These are phyloP conservation scores for Ceratoteleas bidentatus DNA, from an alignment of 1,140 invertebrate genomes.

Conservation along the genomic window DNA sequence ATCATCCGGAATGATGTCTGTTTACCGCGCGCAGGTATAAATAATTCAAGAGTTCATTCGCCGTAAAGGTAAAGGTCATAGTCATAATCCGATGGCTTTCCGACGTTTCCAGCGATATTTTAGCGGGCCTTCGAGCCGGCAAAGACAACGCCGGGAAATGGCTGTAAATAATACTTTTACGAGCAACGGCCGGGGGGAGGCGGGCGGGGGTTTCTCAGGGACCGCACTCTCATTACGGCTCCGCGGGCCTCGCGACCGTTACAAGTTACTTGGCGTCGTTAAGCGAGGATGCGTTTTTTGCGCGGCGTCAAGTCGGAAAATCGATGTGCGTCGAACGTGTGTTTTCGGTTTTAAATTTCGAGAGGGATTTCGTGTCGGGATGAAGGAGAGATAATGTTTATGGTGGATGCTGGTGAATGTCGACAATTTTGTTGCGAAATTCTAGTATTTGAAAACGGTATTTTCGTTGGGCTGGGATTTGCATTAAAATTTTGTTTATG, in stretches of 20 bases:
- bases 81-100: slow-evolving; percentile 57
- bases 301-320: slow-evolving; percentile 3
- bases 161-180: slow-evolving; percentile 72
- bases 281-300: slow-evolving; percentile 31
- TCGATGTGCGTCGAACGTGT: slow-evolving; percentile 7
- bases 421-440: too few relatives aligned
- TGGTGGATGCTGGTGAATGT: too few relatives aligned
- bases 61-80: slow-evolving; percentile 59
- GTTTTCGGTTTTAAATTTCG: not conserved
- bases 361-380: too few relatives aligned
- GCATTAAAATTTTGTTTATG: too few relatives aligned
- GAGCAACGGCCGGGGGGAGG: slow-evolving; percentile 44
- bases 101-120: slow-evolving; percentile 58
- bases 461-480: too few relatives aligned
- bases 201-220: slow-evolving; percentile 32
- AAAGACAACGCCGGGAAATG: slow-evolving; percentile 70
- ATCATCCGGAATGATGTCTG: slow-evolving; percentile 41
- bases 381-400: too few relatives aligned
- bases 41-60: slow-evolving; percentile 54
- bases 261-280: slow-evolving; percentile 42
- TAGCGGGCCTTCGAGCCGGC: slow-evolving; percentile 35
- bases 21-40: slow-evolving; percentile 49
- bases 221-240: slow-evolving; percentile 49
- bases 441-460: too few relatives aligned
- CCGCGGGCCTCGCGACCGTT: slow-evolving; percentile 24